These are phyloP conservation scores for Magallana gigas DNA, from an alignment of 1,140 invertebrate species.

Conservation along the genomic window DNA sequence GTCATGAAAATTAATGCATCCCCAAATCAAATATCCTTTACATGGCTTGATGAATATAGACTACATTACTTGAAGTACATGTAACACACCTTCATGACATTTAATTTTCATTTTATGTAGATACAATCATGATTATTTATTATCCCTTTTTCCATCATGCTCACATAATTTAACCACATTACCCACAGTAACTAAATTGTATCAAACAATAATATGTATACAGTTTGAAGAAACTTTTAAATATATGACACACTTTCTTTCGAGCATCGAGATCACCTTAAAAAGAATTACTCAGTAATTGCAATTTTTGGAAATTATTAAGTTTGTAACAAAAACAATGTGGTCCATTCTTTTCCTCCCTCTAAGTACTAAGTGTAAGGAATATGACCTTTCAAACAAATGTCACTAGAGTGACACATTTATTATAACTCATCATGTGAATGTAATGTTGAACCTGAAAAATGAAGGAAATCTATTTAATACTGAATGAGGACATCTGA, in stretches of 20 bases:
- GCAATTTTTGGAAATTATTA: background rate
- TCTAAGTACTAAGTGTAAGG: background rate
- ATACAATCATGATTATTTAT: too few relatives aligned
- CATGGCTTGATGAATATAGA: too few relatives aligned
- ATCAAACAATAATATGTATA: too few relatives aligned
- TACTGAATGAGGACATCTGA: too few relatives aligned
- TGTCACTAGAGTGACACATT: background rate
- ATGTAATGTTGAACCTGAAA: conserved; percentile 52
- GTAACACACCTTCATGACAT: too few relatives aligned
- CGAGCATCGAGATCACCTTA: background rate
- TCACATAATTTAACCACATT: too few relatives aligned
- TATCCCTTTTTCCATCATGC: too few relatives aligned
- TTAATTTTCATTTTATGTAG: too few relatives aligned
- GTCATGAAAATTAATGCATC: too few relatives aligned
- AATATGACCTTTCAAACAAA: background rate
- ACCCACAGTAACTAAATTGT: too few relatives aligned
- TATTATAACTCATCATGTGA: conserved; percentile 52
- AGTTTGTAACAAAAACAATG: background rate
- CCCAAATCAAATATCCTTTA: too few relatives aligned
- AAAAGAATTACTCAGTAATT: background rate
- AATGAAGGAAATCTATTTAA: background rate
- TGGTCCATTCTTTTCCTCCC: background rate
- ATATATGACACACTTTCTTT: background rate
- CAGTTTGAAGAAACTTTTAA: background rate
- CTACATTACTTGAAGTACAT: too few relatives aligned